phyloP scores from a whole-genome alignment of 2,113 vertebrate genomes.

The Clupea harengus region DNA sequence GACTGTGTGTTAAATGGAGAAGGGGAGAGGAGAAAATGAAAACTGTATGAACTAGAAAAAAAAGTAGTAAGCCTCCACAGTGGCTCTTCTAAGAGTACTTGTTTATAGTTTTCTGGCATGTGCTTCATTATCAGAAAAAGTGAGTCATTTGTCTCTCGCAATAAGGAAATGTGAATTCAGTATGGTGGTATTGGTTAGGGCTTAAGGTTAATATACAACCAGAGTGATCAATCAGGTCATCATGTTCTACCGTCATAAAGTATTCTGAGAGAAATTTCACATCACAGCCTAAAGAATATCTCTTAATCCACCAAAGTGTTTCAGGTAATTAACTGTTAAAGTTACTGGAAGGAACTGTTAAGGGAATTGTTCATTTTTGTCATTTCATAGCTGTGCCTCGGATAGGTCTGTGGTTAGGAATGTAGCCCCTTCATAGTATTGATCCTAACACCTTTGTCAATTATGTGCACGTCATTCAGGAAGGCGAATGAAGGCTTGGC shows the following conservation, averaged over 20 bases:
- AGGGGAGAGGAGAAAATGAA: too few species aligned
- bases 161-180: not conserved
- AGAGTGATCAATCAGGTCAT: not conserved
- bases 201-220: not conserved
- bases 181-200: not conserved
- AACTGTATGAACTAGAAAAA: too few species aligned
- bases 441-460: not conserved
- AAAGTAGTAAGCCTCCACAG: too few species aligned
- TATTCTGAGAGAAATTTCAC: not conserved
- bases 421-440: not conserved
- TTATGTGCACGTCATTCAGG: conserved; percentile 34
- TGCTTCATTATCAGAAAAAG: too few species aligned
- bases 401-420: not conserved
- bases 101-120: too few species aligned
- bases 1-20: too few species aligned
- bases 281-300: not conserved
- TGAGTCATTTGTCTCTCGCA: not conserved
- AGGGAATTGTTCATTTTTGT: too few species aligned
- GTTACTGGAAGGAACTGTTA: too few species aligned
- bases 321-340: too few species aligned
- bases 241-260: not conserved
- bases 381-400: not conserved
- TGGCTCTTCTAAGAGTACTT: too few species aligned
- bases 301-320: too few species aligned
- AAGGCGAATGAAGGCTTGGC: conserved; percentile 75